Base-by-base conservation (phyloP, 2,113 vertebrate species). In the Mystacornis crossleyi region DNA sequence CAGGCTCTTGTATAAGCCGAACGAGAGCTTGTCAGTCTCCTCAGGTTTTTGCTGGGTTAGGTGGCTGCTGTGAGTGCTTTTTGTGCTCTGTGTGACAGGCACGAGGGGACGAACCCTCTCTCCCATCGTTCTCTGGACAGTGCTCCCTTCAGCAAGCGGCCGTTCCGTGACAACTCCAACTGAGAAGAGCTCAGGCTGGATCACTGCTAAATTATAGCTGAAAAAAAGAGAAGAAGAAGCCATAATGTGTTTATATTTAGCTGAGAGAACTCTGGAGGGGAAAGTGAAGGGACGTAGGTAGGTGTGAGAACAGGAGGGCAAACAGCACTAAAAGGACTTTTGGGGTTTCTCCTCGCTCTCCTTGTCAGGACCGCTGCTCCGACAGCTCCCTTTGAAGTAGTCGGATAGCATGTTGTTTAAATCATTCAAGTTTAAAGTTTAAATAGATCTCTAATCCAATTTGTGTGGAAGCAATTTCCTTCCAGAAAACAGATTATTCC, bases 381-480 rank as follows among this genome's bases (percentile, higher is more conserved):
- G 1, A 78, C 73, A 79, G 96, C 75, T 94, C 90, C 82, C 69
- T 48, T 6, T 42, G 73, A 93, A 96, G 89, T 15, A 81, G 80
- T 67, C 19, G 6, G 40, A 14, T 18, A 71, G 80, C 95, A 69
- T 79, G 73, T 92, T 89, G 85, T 86, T 96, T 94, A 97, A 96
- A 96, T 96, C 96, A 95, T 92, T 95, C 92, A 81, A 93, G 90
- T 96, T 96, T 92, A 62, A 96, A 97, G 93, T 96, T 96, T 90
- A 95, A 96, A 92, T 89, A 96, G 96, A 84, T 96, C 86, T 86
- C 65, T 95, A 95, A 96, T 96, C 82, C 95, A 95, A 96, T 97
- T 95, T 93, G 82, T 75, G 72, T 86, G 86, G 88, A 96, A 95
- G 96, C 96, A 96, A 94, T 96, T 97, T 97, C 96, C 95, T 96